Percentiles rank a stretch among this genome's conserved stretches.
phyloP scores from a whole-genome alignment of 1,140 invertebrate species.

The Mesaphorura yosii region DNA sequence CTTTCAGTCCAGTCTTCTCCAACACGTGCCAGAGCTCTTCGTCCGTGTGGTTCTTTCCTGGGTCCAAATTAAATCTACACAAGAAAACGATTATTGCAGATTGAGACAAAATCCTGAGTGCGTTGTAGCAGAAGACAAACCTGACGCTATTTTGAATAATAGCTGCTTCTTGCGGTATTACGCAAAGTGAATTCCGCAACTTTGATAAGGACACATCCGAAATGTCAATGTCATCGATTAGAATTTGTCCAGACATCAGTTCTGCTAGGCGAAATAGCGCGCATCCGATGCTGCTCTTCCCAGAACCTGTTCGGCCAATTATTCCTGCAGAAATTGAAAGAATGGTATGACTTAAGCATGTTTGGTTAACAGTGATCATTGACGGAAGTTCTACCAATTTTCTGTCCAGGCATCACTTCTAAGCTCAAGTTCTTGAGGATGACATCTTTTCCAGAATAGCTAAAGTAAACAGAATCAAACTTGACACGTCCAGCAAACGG shows the following conservation, averaged over 20 bases:
- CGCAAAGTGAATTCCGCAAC: constrained; percentile 43
- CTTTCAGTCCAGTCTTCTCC: constrained; percentile 46
- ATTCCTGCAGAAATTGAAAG: constrained; percentile 40
- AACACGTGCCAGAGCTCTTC: constrained; percentile 49
- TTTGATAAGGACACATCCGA: constrained; percentile 39
- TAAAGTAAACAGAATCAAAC: constrained; percentile 15
- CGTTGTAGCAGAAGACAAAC: constrained; percentile 19
- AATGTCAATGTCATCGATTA: constrained; percentile 43
- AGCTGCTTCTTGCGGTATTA: constrained; percentile 60
- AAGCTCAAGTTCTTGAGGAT: constrained; percentile 46
- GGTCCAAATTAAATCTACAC: constrained; percentile 51
- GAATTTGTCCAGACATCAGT: constrained; percentile 35
- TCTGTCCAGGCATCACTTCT: constrained; percentile 46
- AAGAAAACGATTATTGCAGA: constrained; percentile 11
- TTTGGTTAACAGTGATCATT: neutral
- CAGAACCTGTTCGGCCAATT: constrained; percentile 52
- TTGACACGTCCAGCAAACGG: constrained; percentile 21
- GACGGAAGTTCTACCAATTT: constrained; percentile 36
- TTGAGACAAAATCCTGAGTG: neutral
- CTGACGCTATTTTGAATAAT: constrained; percentile 51
- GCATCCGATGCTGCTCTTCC: constrained; percentile 47
- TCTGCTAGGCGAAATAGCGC: constrained; percentile 45
- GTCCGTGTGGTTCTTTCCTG: constrained; percentile 44
- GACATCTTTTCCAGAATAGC: constrained; percentile 25
- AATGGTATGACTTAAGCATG: neutral